These are phyloP conservation scores for Euzetes globulus DNA, from an alignment of 2,888 invertebrate species.

Conservation along the genomic window DNA sequence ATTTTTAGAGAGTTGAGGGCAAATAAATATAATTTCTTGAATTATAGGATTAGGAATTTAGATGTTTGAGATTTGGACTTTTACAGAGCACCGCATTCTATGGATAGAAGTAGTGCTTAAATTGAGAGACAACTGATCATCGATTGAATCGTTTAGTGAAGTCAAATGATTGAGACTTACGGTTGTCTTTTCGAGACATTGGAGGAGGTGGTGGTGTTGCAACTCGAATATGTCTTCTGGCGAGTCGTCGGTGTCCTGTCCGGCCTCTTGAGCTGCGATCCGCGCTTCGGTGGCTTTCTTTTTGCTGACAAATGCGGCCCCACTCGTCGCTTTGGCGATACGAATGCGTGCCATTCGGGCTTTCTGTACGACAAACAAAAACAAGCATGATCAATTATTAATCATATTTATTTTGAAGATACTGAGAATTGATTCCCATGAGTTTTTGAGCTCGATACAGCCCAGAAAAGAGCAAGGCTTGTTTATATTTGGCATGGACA, in stretches of 20 bases:
- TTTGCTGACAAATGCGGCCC: constrained; percentile 95
- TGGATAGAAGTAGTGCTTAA: too few species aligned
- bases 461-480: too few species aligned
- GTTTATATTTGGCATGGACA: too few species aligned
- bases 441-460: too few species aligned
- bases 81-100: too few species aligned
- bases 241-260: constrained; percentile 80
- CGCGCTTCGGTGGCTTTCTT: constrained; percentile 97
- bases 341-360: constrained; percentile 94
- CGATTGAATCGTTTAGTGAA: too few species aligned
- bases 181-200: constrained; percentile 96
- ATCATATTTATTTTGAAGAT: background rate
- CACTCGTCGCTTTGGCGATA: constrained; percentile 97
- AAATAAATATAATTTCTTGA: too few species aligned
- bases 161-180: constrained; percentile 58
- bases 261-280: constrained; percentile 65
- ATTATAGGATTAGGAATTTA: too few species aligned
- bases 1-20: too few species aligned
- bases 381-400: background rate
- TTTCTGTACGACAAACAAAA: constrained; percentile 62
- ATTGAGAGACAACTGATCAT: too few species aligned
- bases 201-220: constrained; percentile 94
- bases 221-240: constrained; percentile 95
- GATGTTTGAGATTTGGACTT: too few species aligned
- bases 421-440: background rate